phyloP scores from a whole-genome alignment of 2,113 vertebrate species.

The Periophthalmus modestus region DNA sequence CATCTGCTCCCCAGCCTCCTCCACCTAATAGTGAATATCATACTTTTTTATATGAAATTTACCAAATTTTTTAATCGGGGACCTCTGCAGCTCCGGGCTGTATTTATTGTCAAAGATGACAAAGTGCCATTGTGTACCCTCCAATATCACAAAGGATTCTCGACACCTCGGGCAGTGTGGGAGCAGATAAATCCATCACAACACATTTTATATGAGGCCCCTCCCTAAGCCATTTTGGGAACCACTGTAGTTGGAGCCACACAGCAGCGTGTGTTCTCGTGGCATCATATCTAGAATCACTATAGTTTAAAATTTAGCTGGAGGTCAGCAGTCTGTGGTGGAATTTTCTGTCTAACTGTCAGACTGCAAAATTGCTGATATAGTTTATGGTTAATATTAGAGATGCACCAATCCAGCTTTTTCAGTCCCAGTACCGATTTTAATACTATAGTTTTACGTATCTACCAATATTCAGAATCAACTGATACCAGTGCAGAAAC shows the following conservation, averaged over 20 bases:
- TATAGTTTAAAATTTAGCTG: too few species aligned
- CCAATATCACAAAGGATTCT: constrained; percentile 4
- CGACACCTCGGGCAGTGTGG: constrained; percentile 25
- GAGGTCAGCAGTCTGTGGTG: too few species aligned
- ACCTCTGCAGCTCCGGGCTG: neutral
- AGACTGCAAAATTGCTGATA: too few species aligned
- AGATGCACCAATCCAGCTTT: too few species aligned
- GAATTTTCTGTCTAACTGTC: too few species aligned
- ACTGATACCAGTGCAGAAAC: too few species aligned
- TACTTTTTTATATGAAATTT: neutral
- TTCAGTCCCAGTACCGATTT: too few species aligned
- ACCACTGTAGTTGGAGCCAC: constrained; percentile 21
- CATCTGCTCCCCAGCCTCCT: constrained; percentile 47
- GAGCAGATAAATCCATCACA: constrained; percentile 60
- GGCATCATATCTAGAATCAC: too few species aligned
- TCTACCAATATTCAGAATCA: too few species aligned
- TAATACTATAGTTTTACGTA: too few species aligned
- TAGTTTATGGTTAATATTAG: too few species aligned
- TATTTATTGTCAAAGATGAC: constrained; percentile 36
- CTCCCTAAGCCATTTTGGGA: constrained; percentile 42
- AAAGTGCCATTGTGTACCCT: constrained; percentile 11
- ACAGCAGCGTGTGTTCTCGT: neutral
- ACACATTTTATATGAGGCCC: constrained; percentile 51
- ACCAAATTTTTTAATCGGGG: constrained; percentile 11
- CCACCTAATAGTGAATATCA: neutral